Base-by-base conservation (phyloP, 2,797 vertebrate species). In the Liparis tanakae region DNA sequence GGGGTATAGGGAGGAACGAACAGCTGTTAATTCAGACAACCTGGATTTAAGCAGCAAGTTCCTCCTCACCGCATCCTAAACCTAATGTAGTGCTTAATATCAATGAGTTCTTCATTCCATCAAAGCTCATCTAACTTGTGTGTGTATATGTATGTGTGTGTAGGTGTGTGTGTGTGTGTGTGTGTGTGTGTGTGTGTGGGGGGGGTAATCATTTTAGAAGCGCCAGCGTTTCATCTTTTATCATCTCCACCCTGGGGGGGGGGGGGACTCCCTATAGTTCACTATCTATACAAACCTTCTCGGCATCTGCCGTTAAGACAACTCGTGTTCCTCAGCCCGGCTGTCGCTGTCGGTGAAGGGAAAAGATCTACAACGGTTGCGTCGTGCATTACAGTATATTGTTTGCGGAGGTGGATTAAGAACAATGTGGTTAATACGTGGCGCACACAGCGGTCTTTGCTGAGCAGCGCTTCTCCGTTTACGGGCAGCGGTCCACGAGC, bases 31-130 rank as follows among this genome's bases (percentile, higher is more conserved):
- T 84, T 82, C 68, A 79, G 34, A 77, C 54, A 76, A 74, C 58
- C 76, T 74, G 70, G 57, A 71, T 67, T 78, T 56, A 80, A 60
- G 37, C 20, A 74, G 62, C 54, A 54, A 72, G 63, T 37, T 76
- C 25, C 22, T 51, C 12, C 54, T 54, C 57, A 25, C 37, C 34
- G 44, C 30, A 64, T 63, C 66, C 53, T 60, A 76, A 78, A 85
- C 88, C 74, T 78, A 61, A 80, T 87, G 85, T 69, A 62, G 44
- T 67, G 67, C 76, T 82, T 81, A 58, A 84, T 82, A 82, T 69
- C 69, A 83, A 75, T 79, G 12, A 75, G 70, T 56, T 70, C 82
- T 72, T 78, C 41, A 78, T 79, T 81, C 67, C 73, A 57, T 78
- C 20, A 72, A 43, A 51, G 71, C 58, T 83, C 65, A 69, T 86